Base-by-base conservation (phyloP, 2,888 invertebrate species). In the Noctua fimbriata region DNA sequence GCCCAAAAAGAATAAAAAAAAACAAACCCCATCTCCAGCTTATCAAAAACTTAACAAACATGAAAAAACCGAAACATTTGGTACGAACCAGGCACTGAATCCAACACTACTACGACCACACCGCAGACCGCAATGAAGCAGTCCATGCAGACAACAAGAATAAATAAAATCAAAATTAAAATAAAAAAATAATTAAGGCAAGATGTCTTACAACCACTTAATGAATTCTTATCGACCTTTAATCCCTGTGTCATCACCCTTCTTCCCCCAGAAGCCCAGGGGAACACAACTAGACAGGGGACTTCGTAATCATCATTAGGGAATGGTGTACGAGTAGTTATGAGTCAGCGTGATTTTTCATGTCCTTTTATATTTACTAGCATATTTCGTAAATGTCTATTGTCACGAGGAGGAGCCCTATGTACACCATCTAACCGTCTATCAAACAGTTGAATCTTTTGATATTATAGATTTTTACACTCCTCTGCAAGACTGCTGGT, bases 291-390 rank as follows among this genome's bases (percentile, higher is more conserved):
- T 52, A 70, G 70, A 72, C 77, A 58, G 80, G 69, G 84, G 79
- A 67, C 82, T 75, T 44, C 18, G 66, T 79, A 79, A 78, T 83
- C 76, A 76, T 75, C 79, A 79, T 84, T 82, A 79, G 79, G 66
- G 47, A 85, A 58, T 80, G 65, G 74, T 73, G 41, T 41, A 36
- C 65, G 36, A 21, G 3, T 32, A 65, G 71, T 71, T 69, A 84
- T 83, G 83, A 80, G 83, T 81, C 85, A 81, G 73, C 85, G 73
- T 73, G 85, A 82, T 82, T 82, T 72, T 74, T 83, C 28, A 69
- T 41, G 78, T 65, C 18, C n/a, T 55, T 74, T 41, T 55, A 47
- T 52, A 47, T 82, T 32, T 83, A 32, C 12, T 14, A 36, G 60
- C 1, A 52, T 60, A 24, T 77, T 69, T 36, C 1, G 1, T 28